Evolutionary conservation across 2,113 vertebrate genomes (phyloP), one percentile per base, ranked within the genome.

Genomic region (Meles meles): DNA sequence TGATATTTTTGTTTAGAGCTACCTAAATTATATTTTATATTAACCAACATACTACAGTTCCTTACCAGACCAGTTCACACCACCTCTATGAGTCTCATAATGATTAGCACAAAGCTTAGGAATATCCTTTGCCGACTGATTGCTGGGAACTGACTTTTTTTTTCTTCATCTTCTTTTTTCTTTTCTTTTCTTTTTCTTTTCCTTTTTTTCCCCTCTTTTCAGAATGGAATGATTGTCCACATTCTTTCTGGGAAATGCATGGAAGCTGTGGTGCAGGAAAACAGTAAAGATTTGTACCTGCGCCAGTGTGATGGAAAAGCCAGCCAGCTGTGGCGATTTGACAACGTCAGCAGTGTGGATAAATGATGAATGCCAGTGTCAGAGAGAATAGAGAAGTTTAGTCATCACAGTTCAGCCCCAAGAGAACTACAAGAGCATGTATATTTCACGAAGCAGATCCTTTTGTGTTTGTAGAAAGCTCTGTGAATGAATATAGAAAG

Each of bases 171-270:
- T 27, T 52, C 77, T 59, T 57, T 94, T 98, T 20, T 42, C 42
- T 2, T 47, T 96, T 25, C 20, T 85, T 27, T 49, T 20, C 85
- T 29, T 49, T 80, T 57, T 67, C 94, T 98, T 52, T 17, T 5
- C 49, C 4, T 15, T 52, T 52, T 14, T 52, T 15, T 1, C 4
- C 15, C 49, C 94, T 39, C 74, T 89, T 94, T 93, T 83, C 96
- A 99, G 99, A 98, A 98, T 91, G 99, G 99, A 90, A 98, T 99
- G 97, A 98, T 99, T 20, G 96, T 99, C 74, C 99, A 99, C 49
- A 47, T 99, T 49, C 97, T 98, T 97, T 99, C 99, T 83, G 99
- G 99, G 89, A 98, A 99, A 96, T 99, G 99, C 98, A 97, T 99
- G 95, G 99, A 99, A 96, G 99, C 99, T 52, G 94, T 97, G 15